Conservation (phyloP, 2,797 vertebrate genomes). For the Sparus aurata region DNA sequence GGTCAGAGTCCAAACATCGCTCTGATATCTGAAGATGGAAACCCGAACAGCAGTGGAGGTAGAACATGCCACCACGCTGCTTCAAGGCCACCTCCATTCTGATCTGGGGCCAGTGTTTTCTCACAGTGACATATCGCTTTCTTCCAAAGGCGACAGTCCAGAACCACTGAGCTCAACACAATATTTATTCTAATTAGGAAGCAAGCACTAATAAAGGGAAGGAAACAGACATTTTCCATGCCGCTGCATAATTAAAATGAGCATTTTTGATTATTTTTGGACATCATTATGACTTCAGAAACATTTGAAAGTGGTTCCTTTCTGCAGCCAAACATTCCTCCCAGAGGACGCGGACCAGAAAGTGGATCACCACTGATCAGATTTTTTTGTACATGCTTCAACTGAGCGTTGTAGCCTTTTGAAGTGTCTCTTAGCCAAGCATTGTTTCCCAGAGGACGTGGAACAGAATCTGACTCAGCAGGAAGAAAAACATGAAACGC, state of each 20-base stretch:
- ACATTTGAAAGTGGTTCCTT: conserved; percentile 35
- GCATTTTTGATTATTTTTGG: conserved; percentile 28
- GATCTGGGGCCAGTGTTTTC: conserved; percentile 16
- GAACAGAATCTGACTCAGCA: conserved; percentile 46
- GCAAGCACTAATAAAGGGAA: conserved; percentile 1
- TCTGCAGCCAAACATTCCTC: conserved; percentile 32
- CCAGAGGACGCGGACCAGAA: conserved; percentile 33
- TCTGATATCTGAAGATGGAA: conserved; percentile 30
- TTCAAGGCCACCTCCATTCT: conserved; percentile 20
- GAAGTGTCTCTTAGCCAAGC: conserved; percentile 53
- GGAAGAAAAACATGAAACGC: conserved; percentile 54
- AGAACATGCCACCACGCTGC: background rate
- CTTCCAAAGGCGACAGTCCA: conserved; percentile 22
- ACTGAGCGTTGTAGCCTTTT: conserved; percentile 47
- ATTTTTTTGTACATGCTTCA: conserved; percentile 48
- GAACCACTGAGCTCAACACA: conserved; percentile 24
- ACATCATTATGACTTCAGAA: conserved; percentile 4
- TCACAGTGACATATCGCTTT: conserved; percentile 17
- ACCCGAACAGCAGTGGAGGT: conserved; percentile 24
- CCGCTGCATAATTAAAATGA: conserved; percentile 29
- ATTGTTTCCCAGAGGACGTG: conserved; percentile 54
- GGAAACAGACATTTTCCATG: background rate
- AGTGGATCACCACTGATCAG: conserved; percentile 68
- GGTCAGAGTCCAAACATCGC: conserved; percentile 53
- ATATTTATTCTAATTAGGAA: conserved; percentile 39